These are phyloP conservation scores for Euplexia lucipara DNA, from an alignment of 2,888 invertebrate genomes.

Conservation along the genomic window DNA sequence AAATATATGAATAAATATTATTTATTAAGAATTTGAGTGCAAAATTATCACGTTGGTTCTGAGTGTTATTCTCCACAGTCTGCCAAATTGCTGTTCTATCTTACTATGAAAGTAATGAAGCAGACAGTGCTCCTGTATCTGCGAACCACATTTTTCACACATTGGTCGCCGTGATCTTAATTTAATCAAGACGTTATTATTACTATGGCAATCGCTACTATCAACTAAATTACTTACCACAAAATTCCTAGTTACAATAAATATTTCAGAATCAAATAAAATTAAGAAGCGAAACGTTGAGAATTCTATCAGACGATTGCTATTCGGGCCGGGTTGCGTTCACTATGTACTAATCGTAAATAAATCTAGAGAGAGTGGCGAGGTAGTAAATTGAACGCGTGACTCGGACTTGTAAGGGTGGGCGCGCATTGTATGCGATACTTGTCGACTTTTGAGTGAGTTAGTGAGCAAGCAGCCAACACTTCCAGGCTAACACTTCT, in stretches of 20 bases:
- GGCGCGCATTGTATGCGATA: constrained; percentile 40
- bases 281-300: constrained; percentile 59
- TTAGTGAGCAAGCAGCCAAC: neutral
- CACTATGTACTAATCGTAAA: constrained; percentile 79
- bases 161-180: too few relatives aligned
- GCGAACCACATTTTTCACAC: too few relatives aligned
- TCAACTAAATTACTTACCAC: constrained; percentile 19
- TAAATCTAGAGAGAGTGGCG: constrained; percentile 76
- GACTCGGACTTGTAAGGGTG: constrained; percentile 64
- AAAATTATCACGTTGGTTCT: too few relatives aligned
- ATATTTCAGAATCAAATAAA: constrained; percentile 61
- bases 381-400: constrained; percentile 76
- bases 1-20: too few relatives aligned
- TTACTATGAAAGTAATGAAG: too few relatives aligned
- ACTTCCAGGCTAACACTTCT: neutral
- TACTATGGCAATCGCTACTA: too few relatives aligned
- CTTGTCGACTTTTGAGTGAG: constrained; percentile 19
- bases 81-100: too few relatives aligned
- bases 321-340: constrained; percentile 71
- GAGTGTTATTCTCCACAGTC: too few relatives aligned
- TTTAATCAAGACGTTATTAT: too few relatives aligned
- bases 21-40: too few relatives aligned
- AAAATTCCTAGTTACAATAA: constrained; percentile 45
- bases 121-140: too few relatives aligned
- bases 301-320: constrained; percentile 69